phyloP scores from a whole-genome alignment of 2,797 vertebrate genomes.

The Clarias fuscus region DNA sequence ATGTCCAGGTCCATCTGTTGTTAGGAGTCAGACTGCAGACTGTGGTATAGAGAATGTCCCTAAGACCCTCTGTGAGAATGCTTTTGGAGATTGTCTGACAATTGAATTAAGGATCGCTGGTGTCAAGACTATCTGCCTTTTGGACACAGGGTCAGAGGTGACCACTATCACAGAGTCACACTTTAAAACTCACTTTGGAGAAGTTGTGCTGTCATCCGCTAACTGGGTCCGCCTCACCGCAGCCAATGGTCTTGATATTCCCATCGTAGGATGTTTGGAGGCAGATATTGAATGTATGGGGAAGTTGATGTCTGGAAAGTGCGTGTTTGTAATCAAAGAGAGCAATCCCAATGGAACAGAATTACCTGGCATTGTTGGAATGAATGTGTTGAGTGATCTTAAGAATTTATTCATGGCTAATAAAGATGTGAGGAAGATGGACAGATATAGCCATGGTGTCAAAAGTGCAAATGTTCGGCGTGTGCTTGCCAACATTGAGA shows the following conservation, averaged over 20 bases:
- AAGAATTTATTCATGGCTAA: neutral
- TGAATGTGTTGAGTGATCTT: conserved; percentile 38
- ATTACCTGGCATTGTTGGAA: conserved; percentile 29
- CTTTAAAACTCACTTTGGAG: neutral
- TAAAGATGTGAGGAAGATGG: neutral
- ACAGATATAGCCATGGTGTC: neutral
- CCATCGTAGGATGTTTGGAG: conserved; percentile 32
- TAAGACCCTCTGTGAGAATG: no score
- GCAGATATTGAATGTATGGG: conserved; percentile 43
- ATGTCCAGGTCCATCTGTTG: neutral
- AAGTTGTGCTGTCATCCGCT: neutral
- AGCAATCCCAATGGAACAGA: neutral
- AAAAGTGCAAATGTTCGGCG: neutral
- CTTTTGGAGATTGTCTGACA: no score
- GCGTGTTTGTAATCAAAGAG: conserved; percentile 31
- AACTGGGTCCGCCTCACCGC: conserved; percentile 17
- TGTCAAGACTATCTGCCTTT: no score
- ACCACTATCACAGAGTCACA: neutral
- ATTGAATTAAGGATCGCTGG: no score
- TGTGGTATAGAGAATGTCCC: neutral
- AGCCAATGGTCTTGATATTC: conserved; percentile 42
- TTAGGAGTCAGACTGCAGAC: neutral
- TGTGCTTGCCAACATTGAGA: neutral
- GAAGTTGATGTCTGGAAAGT: conserved; percentile 4
- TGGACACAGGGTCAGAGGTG: no score